Evolutionary conservation across 2,113 vertebrate genomes (phyloP).

Genomic region (Archocentrus centrarchus): DNA sequence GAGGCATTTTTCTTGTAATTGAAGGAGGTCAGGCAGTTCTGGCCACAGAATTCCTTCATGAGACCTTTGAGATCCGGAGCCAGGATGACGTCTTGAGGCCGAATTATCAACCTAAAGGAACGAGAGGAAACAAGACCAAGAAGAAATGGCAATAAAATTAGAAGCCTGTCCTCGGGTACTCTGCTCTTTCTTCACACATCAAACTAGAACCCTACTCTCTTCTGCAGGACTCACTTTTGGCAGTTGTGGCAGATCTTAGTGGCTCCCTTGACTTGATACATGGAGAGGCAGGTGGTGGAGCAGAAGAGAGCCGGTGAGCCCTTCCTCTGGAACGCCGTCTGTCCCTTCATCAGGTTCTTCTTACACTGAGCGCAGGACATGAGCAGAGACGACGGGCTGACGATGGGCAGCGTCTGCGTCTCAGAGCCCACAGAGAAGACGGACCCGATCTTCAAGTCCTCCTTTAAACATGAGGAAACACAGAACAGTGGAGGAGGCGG

Average conservation of each 20-base stretch:
- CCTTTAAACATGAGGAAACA: slow-evolving; percentile 72
- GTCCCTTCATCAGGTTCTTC: slow-evolving; percentile 92
- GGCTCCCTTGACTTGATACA: slow-evolving; percentile 72
- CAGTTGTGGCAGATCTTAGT: slow-evolving; percentile 91
- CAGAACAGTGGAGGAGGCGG: not conserved
- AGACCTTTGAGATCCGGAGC: slow-evolving; percentile 85
- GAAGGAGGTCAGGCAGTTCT: slow-evolving; percentile 88
- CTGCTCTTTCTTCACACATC: not conserved
- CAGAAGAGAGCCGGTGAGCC: slow-evolving; percentile 94
- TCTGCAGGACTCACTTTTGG: slow-evolving; percentile 85
- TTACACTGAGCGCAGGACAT: slow-evolving; percentile 94
- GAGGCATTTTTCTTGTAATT: slow-evolving; percentile 85
- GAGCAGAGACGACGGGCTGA: slow-evolving; percentile 74
- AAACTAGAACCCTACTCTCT: rapidly evolving
- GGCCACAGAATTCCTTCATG: slow-evolving; percentile 94
- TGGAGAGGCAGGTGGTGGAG: slow-evolving; percentile 84
- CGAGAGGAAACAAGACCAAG: not conserved
- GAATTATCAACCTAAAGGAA: slow-evolving; percentile 86
- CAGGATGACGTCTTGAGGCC: slow-evolving; percentile 91
- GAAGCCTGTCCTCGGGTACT: not conserved
- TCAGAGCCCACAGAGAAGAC: slow-evolving; percentile 92
- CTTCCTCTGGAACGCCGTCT: slow-evolving; percentile 97
- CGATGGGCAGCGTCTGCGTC: not conserved
- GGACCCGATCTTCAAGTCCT: slow-evolving; percentile 94
- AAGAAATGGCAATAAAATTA: not conserved